Conservation (phyloP, 37 sponge, comb jelly and placozoan species). For the Tethya wilhelma region DNA sequence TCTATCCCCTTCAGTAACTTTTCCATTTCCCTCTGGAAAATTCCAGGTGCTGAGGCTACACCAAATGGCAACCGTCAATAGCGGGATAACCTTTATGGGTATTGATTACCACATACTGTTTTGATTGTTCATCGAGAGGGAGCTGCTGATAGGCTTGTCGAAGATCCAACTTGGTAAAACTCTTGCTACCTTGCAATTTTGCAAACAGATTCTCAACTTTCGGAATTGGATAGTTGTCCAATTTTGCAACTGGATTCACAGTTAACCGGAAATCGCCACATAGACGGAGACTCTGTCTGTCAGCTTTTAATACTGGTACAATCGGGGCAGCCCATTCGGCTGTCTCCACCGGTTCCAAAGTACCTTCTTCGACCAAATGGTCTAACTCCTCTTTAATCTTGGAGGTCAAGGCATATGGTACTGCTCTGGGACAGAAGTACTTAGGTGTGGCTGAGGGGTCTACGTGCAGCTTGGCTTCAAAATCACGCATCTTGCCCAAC, state of each 20-base stretch:
- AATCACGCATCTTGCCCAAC: no score
- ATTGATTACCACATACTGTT: conserved; percentile 10
- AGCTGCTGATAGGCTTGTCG: conserved; percentile 30
- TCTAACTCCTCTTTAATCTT: no score
- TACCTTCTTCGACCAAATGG: no score
- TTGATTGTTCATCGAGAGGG: conserved; percentile 1
- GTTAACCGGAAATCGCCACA: conserved; percentile 29
- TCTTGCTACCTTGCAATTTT: conserved; percentile 15
- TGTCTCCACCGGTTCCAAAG: no score
- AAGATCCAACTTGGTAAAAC: conserved; percentile 32
- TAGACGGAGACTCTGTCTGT: no score
- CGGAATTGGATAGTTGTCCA: conserved; percentile 32
- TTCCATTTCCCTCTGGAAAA: conserved; percentile 49
- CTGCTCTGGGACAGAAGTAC: no score
- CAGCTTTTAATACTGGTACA: no score
- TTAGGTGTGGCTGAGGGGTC: no score
- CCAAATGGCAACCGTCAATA: conserved; percentile 53
- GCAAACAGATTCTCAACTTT: conserved; percentile 19
- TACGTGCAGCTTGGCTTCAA: no score
- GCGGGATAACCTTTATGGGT: conserved; percentile 29
- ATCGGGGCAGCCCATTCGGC: no score
- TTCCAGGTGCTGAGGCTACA: conserved; percentile 39
- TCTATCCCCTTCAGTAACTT: conserved; percentile 3
- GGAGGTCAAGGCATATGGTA: no score
- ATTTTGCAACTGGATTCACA: conserved; percentile 21